phyloP scores from a whole-genome alignment of 2,888 invertebrate genomes.

The Brenthis daphne region DNA sequence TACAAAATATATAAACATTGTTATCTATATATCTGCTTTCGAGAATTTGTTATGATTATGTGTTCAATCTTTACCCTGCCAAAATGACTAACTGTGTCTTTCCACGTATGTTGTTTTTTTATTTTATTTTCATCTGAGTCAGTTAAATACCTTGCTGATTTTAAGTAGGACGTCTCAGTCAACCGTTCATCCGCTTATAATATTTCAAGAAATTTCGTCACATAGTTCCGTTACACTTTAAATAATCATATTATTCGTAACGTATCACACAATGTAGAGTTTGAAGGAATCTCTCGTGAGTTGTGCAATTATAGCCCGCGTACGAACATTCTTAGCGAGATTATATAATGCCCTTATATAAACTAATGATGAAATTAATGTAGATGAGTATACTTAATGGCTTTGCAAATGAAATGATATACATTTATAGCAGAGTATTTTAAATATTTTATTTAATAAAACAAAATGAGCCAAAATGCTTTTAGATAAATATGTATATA shows the following conservation, averaged over 20 bases:
- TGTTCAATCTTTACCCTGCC: constrained; percentile 40
- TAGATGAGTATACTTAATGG: constrained; percentile 64
- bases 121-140: constrained; percentile 37
- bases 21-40: constrained; percentile 28
- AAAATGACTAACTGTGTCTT: constrained; percentile 47
- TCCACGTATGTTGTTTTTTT: constrained; percentile 35
- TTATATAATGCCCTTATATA: constrained; percentile 75
- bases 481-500: no score
- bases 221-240: constrained; percentile 33
- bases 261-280: constrained; percentile 34
- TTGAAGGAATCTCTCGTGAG: constrained; percentile 42
- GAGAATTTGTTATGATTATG: constrained; percentile 41
- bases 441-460: no score
- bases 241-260: constrained; percentile 33
- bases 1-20: constrained; percentile 26
- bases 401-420: constrained; percentile 42
- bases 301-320: constrained; percentile 45
- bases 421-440: no score
- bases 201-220: constrained; percentile 38
- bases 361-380: constrained; percentile 62
- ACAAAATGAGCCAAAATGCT: no score
- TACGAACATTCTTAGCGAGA: constrained; percentile 54
- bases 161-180: constrained; percentile 46
- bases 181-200: constrained; percentile 35
- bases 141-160: constrained; percentile 42